Base-by-base conservation (phyloP, 2,113 vertebrate species). In the Tupaia tana region DNA sequence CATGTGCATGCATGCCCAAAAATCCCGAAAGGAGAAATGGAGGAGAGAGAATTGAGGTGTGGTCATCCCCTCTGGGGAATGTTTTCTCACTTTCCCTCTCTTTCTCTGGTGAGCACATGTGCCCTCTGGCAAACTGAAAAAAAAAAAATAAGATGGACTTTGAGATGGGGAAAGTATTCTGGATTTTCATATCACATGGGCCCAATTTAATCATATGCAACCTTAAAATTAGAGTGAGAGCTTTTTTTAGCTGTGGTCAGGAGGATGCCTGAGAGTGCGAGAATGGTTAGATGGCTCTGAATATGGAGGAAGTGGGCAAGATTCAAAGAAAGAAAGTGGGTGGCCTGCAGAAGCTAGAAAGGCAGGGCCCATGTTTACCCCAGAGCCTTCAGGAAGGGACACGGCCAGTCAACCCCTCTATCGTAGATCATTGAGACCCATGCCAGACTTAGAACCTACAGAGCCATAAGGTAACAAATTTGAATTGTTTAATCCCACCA, bases 351-450 rank as follows among this genome's bases (percentile, higher is more conserved):
- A 66, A 67, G 52, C 24, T 8, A 20, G 10, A 80, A 54, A 82
- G 59, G 22, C 52, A 31, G 25, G 64, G 80, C 63, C 19, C 34
- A 56, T 3, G n/a, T 54, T 19, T 16, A 54, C 3, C 0, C 3
- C 10, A 10, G 22, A 73, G 52, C 24, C n/a, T 74, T 43, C 52
- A 20, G 75, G 61, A 67, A 31, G 29, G 31, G 70, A n/a, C 0
- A 0, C 2, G 4, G 70, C 31, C 13, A 0, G 64, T 6, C 0
- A 15, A 31, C 11, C 43, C 54, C 31, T 56, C 56, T 11, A 25
- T n/a, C 59, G n/a, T 59, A 82, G 52, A 20, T 43, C 64, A 15
- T 56, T 24, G 58, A 58, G 59, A 25, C 31, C 1, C 1, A 4
- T 8, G 29, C 73, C 9, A 34, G 84, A 59, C 29, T 19, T 63